phyloP scores from a whole-genome alignment of 2,888 invertebrate species.

The Epirrita christyi region DNA sequence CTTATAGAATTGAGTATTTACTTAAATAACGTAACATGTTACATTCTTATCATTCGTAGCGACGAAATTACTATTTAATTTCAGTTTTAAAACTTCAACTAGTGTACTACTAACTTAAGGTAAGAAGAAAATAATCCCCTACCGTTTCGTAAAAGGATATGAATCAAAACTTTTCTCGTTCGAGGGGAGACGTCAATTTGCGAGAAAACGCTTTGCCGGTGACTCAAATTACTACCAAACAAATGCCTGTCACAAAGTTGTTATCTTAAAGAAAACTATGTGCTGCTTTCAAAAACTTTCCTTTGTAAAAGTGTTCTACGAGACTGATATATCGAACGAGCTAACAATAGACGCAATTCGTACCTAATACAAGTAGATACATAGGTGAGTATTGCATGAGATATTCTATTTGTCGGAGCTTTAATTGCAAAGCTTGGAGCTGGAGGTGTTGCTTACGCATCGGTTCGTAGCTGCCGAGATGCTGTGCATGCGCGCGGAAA shows the following conservation, averaged over 20 bases:
- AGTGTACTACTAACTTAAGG: background rate
- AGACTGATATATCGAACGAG: conserved; percentile 10
- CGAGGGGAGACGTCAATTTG: conserved; percentile 73
- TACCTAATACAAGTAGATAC: background rate
- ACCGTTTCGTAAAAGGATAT: conserved; percentile 51
- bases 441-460: conserved; percentile 18
- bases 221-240: conserved; percentile 73
- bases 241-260: conserved; percentile 68
- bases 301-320: conserved; percentile 10
- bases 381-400: conserved; percentile 1
- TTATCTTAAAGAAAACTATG: conserved; percentile 66
- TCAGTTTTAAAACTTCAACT: too few species aligned
- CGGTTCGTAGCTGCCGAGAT: conserved; percentile 10
- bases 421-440: conserved; percentile 48
- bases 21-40: conserved; percentile 1
- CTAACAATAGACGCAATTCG: conserved; percentile 10
- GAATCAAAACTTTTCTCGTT: conserved; percentile 72
- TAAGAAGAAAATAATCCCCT: conserved; percentile 29
- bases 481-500: conserved; percentile 72
- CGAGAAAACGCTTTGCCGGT: conserved; percentile 59
- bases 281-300: conserved; percentile 48
- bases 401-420: conserved; percentile 41
- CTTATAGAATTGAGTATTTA: conserved; percentile 19
- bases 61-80: too few species aligned
- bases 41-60: too few species aligned